Percentiles rank a stretch among this genome's conserved stretches.
Evolutionary conservation across 2,888 invertebrate genomes (phyloP).

Genomic region (Polydrusus tereticollis): DNA sequence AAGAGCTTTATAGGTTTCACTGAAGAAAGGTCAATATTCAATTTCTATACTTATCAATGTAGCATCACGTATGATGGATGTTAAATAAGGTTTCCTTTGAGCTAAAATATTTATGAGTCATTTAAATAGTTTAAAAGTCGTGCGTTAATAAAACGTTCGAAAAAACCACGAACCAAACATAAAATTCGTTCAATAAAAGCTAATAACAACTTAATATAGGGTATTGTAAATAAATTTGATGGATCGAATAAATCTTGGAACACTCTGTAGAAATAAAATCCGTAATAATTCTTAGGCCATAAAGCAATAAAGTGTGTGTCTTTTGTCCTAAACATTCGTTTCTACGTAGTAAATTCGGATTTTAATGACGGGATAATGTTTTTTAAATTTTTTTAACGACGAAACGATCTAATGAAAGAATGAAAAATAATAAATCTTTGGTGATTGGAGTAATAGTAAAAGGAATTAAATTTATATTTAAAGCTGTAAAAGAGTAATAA

Average conservation of each 20-base stretch:
- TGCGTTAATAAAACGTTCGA: conserved; percentile 1
- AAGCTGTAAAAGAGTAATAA: conserved; percentile 14
- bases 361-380: conserved; percentile 6
- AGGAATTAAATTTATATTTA: neutral
- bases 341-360: conserved; percentile 8
- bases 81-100: neutral
- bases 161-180: conserved; percentile 36
- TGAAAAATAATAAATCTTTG: conserved; percentile 18
- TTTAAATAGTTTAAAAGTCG: neutral
- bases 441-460: conserved; percentile 8
- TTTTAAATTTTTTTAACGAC: conserved; percentile 10
- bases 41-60: neutral
- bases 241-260: conserved; percentile 41
- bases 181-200: conserved; percentile 40
- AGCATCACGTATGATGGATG: neutral
- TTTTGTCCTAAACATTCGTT: conserved; percentile 14
- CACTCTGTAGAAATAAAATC: conserved; percentile 38
- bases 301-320: conserved; percentile 42
- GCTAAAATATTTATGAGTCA: neutral
- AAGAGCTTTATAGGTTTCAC: too few relatives aligned
- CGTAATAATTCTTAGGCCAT: conserved; percentile 38
- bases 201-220: conserved; percentile 48
- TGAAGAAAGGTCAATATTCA: neutral
- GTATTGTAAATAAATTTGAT: conserved; percentile 46
- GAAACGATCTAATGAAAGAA: conserved; percentile 6